Conservation (phyloP, 2,888 invertebrate genomes). For the Noctua fimbriata region DNA sequence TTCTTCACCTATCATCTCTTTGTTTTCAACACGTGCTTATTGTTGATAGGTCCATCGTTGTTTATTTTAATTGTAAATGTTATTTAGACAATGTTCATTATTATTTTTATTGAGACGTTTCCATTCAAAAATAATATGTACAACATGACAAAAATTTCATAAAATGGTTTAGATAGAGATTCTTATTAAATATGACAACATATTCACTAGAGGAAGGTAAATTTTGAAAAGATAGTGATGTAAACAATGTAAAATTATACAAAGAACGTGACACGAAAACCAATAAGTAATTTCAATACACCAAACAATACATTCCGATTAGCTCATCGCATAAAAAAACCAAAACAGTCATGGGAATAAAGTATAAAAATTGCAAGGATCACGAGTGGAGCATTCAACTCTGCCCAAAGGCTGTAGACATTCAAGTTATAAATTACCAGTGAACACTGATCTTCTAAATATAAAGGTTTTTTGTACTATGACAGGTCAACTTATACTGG, state of each 20-base stretch:
- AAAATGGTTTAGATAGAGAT: no score
- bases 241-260: not conserved
- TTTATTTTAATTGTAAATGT: constrained; percentile 16
- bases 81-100: not conserved
- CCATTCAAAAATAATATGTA: not conserved
- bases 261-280: not conserved
- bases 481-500: constrained; percentile 15
- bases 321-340: constrained; percentile 55
- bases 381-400: constrained; percentile 70
- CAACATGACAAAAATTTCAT: not conserved
- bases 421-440: constrained; percentile 11
- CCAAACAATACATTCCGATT: constrained; percentile 39
- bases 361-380: constrained; percentile 58
- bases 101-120: not conserved
- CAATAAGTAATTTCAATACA: constrained; percentile 24
- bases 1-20: constrained; percentile 33
- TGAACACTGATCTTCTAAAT: not conserved
- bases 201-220: not conserved
- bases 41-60: constrained; percentile 29
- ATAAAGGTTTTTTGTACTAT: not conserved
- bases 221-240: not conserved
- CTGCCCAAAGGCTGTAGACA: constrained; percentile 58
- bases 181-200: not conserved
- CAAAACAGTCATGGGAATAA: constrained; percentile 64
- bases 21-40: constrained; percentile 41